Evolutionary conservation across 2,888 invertebrate genomes (phyloP).

Genomic region (Erebia aethiops): DNA sequence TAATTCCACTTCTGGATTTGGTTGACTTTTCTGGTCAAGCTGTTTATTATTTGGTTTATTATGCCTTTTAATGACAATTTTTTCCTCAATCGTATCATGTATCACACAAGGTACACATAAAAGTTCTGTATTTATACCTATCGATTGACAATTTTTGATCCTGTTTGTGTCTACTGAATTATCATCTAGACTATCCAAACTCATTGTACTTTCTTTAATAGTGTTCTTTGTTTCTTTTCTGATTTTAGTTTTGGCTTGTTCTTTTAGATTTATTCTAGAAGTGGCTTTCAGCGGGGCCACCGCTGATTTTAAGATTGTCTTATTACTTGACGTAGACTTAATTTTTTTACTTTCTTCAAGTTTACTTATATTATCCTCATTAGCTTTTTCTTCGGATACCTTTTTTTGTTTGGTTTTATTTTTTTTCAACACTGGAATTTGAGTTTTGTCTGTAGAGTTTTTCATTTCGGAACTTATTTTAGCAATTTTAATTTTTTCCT

Average conservation of each 20-base stretch:
- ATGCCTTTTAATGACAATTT: slow-evolving; percentile 47
- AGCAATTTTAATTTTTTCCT: slow-evolving; percentile 35
- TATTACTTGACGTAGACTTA: slow-evolving; percentile 1
- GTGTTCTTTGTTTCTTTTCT: slow-evolving; percentile 41
- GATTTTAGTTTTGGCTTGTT: slow-evolving; percentile 31
- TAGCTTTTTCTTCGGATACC: slow-evolving; percentile 33
- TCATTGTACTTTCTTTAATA: slow-evolving; percentile 67
- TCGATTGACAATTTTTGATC: slow-evolving; percentile 57
- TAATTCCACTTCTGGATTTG: slow-evolving; percentile 58
- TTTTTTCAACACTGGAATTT: slow-evolving; percentile 63
- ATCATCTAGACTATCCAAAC: slow-evolving; percentile 72
- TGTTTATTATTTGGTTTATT: slow-evolving; percentile 36
- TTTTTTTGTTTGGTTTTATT: slow-evolving; percentile 38
- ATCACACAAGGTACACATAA: slow-evolving; percentile 71
- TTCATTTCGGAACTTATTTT: slow-evolving; percentile 42
- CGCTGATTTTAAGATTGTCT: slow-evolving; percentile 5
- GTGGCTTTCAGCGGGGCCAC: slow-evolving; percentile 11
- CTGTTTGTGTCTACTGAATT: slow-evolving; percentile 40
- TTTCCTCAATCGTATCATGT: slow-evolving; percentile 57
- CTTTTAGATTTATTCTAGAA: slow-evolving; percentile 29
- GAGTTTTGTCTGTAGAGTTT: slow-evolving; percentile 53
- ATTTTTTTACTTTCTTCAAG: slow-evolving; percentile 27
- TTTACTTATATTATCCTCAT: slow-evolving; percentile 6
- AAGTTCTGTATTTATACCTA: slow-evolving; percentile 71
- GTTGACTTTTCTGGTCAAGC: slow-evolving; percentile 19